phyloP scores from a whole-genome alignment of 2,888 invertebrate genomes.

The Drosophila kanekoi region DNA sequence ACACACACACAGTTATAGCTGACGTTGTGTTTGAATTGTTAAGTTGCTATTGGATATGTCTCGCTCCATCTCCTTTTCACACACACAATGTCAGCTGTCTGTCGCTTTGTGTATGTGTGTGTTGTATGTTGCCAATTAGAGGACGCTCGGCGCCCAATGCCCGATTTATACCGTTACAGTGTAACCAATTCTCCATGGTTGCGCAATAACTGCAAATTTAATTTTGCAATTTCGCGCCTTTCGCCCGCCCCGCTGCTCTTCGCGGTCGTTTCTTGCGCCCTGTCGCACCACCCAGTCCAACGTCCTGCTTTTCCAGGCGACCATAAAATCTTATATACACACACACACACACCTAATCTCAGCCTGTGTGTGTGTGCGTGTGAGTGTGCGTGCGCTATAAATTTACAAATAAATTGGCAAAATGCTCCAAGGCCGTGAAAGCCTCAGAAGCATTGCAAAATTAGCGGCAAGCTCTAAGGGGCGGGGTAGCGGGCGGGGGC shows the following conservation, averaged over 20 bases:
- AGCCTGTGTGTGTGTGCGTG: constrained; percentile 26
- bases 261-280: not conserved
- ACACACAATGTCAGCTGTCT: not conserved
- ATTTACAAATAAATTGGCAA: constrained; percentile 69
- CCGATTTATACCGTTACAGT: constrained; percentile 67
- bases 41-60: constrained; percentile 40
- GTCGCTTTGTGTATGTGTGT: constrained; percentile 10
- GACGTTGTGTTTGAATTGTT: constrained; percentile 36
- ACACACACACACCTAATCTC: constrained; percentile 46
- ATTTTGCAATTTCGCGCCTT: constrained; percentile 77
- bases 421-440: constrained; percentile 55
- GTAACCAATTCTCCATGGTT: constrained; percentile 80
- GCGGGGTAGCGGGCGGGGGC: not conserved
- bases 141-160: constrained; percentile 48
- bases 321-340: constrained; percentile 46
- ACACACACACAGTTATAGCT: constrained; percentile 20
- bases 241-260: constrained; percentile 16
- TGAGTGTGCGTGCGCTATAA: constrained; percentile 53
- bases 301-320: constrained; percentile 40
- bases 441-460: constrained; percentile 52
- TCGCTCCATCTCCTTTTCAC: constrained; percentile 8
- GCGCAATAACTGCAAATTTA: constrained; percentile 80
- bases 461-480: constrained; percentile 42
- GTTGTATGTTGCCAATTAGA: constrained; percentile 55
- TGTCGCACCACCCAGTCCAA: constrained; percentile 12